These are phyloP conservation scores for Crocodylus rhombifer DNA, from an alignment of 2,797 vertebrate genomes.

Conservation along the genomic window DNA sequence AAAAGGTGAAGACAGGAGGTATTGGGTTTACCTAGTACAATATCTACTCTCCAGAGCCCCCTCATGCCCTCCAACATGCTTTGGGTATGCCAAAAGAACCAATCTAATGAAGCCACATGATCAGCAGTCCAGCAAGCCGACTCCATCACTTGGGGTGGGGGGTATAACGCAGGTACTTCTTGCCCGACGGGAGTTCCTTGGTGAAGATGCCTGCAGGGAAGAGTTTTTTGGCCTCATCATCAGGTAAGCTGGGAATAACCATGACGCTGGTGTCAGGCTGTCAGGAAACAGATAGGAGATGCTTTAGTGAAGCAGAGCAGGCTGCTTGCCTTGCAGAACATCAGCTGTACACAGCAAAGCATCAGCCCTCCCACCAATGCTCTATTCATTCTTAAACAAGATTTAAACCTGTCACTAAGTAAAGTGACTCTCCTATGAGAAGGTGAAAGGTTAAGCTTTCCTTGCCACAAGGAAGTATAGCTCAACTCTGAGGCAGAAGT, in stretches of 20 bases:
- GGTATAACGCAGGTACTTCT: constrained; percentile 95
- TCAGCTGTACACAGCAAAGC: too few species aligned
- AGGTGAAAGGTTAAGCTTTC: background rate
- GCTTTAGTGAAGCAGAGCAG: background rate
- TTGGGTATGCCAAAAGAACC: background rate
- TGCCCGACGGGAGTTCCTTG: constrained; percentile 93
- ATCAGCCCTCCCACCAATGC: too few species aligned
- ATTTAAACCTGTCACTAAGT: background rate
- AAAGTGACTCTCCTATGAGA: background rate
- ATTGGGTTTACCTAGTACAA: background rate
- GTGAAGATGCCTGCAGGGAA: constrained; percentile 92
- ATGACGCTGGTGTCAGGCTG: constrained; percentile 92
- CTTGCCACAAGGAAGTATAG: background rate
- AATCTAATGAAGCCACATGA: fast-evolving
- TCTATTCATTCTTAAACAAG: too few species aligned
- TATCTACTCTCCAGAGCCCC: background rate
- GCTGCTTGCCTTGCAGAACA: fast-evolving
- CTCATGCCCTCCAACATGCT: background rate
- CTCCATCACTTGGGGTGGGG: constrained; percentile 80
- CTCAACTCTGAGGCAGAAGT: background rate
- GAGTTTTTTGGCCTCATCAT: constrained; percentile 88
- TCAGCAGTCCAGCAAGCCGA: fast-evolving
- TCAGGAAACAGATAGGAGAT: background rate
- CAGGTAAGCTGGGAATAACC: constrained; percentile 91
- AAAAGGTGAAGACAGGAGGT: background rate